Percentiles rank a stretch among this genome's conserved stretches.
Conservation (phyloP, 2,113 vertebrate species). For the Tenebrosternarchus preto region DNA sequence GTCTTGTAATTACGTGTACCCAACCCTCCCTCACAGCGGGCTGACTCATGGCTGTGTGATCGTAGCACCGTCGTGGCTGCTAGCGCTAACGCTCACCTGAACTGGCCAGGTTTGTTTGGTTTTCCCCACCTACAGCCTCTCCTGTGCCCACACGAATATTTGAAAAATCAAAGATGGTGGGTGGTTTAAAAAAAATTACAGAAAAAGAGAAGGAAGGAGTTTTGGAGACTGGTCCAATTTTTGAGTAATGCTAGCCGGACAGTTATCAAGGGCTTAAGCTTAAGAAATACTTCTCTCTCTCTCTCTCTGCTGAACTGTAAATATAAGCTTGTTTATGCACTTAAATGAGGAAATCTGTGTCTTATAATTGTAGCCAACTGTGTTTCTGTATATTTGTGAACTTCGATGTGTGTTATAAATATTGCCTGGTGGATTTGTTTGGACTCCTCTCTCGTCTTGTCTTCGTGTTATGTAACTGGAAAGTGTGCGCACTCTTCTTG, state of each 20-base stretch:
- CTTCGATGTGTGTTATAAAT: background rate
- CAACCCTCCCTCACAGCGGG: background rate
- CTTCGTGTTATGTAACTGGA: background rate
- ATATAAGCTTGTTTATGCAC: background rate
- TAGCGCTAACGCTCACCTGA: conserved; percentile 22
- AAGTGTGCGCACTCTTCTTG: background rate
- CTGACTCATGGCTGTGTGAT: conserved; percentile 28
- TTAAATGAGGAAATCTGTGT: background rate
- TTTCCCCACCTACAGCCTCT: conserved; percentile 23
- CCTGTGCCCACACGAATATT: conserved; percentile 8
- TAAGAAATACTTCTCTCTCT: background rate
- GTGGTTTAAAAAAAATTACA: conserved; percentile 6
- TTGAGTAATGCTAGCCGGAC: background rate
- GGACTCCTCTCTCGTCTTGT: background rate
- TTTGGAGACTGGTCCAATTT: background rate
- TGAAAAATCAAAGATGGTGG: conserved; percentile 28
- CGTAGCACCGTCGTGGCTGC: background rate
- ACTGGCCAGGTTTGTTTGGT: too few relatives aligned
- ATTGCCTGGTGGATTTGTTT: background rate
- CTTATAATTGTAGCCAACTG: background rate
- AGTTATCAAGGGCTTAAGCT: background rate
- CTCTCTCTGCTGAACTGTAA: background rate
- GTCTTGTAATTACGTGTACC: background rate
- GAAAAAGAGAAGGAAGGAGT: background rate
- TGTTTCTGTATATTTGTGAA: conserved; percentile 1